phyloP scores from a whole-genome alignment of 2,797 vertebrate genomes.

The Hipposideros larvatus region DNA sequence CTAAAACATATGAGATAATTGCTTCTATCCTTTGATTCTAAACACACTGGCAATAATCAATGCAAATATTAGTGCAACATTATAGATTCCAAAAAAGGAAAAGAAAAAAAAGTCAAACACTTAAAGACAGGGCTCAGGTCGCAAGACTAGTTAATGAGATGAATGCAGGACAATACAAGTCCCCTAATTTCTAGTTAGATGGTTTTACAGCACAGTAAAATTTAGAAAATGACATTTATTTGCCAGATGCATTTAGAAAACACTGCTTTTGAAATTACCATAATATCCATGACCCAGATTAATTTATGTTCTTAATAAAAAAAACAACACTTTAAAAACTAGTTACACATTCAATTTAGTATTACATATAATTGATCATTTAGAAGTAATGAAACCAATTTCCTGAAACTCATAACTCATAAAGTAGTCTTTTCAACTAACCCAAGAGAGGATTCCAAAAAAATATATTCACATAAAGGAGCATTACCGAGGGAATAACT shows the following conservation, averaged over 20 bases:
- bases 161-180: not conserved
- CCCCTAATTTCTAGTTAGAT: not conserved
- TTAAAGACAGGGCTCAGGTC: not conserved
- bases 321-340: conserved; percentile 2
- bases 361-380: not conserved
- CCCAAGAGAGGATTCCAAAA: not conserved
- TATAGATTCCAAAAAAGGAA: not conserved
- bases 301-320: conserved; percentile 8
- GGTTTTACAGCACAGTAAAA: not conserved
- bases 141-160: not conserved
- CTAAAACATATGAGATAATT: not conserved
- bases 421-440: conserved; percentile 49
- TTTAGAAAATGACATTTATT: not conserved
- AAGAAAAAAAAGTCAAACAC: not conserved
- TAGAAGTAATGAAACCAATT: not conserved
- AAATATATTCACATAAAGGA: not conserved
- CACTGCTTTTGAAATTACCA: not conserved
- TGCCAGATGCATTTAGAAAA: not conserved
- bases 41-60: not conserved
- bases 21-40: not conserved
- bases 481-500: not conserved
- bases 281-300: not conserved
- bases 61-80: not conserved
- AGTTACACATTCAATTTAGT: conserved; percentile 8
- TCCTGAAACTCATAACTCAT: conserved; percentile 6